Evolutionary conservation across 2,113 vertebrate species (phyloP).

Genomic region (Chlorodrepanis virens): DNA sequence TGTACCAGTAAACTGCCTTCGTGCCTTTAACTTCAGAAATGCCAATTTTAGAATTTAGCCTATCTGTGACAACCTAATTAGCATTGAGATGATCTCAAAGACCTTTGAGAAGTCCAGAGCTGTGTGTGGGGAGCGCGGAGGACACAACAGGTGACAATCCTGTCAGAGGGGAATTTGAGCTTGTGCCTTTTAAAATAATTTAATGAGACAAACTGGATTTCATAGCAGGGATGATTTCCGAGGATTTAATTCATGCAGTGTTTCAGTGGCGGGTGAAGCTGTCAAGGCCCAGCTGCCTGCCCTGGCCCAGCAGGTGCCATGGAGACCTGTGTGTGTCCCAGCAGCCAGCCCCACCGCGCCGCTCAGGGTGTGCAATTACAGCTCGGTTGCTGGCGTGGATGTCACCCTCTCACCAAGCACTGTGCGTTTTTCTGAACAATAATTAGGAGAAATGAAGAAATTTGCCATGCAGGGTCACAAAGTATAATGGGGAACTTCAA

Average conservation of each 20-base stretch:
- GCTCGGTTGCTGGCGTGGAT: background rate
- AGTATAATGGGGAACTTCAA: background rate
- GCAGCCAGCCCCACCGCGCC: rapidly evolving
- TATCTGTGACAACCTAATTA: background rate
- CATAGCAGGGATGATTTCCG: background rate
- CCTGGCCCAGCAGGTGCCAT: background rate
- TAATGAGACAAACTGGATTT: background rate
- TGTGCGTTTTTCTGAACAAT: background rate
- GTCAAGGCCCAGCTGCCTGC: background rate
- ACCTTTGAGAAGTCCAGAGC: background rate
- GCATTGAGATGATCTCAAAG: rapidly evolving
- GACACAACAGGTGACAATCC: background rate
- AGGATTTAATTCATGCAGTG: background rate
- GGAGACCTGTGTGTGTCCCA: background rate
- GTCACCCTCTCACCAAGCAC: background rate
- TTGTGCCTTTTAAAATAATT: background rate
- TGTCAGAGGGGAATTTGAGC: background rate
- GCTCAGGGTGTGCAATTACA: background rate
- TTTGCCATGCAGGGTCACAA: background rate
- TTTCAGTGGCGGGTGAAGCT: background rate
- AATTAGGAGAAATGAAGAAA: background rate
- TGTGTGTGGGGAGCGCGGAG: background rate
- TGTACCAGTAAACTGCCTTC: background rate
- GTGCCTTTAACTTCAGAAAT: background rate
- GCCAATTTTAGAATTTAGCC: background rate